phyloP scores from a whole-genome alignment of 2,113 vertebrate species.

The Nerophis ophidion region DNA sequence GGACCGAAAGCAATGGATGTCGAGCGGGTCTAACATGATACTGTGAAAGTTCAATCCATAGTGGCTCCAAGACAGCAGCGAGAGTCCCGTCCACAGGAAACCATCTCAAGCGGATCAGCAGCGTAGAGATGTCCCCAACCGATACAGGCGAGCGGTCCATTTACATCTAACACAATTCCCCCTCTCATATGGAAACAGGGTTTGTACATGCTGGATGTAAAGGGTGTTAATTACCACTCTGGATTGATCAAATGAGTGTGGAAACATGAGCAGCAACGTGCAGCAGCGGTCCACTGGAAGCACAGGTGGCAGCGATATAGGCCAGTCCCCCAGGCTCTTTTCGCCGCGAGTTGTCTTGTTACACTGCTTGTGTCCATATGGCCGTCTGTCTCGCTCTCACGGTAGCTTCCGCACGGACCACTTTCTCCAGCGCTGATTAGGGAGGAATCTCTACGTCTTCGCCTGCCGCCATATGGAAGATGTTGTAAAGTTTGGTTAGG shows the following conservation, averaged over 20 bases:
- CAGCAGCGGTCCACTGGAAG: slow-evolving; percentile 37
- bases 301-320: slow-evolving; percentile 88
- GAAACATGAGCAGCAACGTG: slow-evolving; percentile 9
- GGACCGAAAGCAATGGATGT: no score
- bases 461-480: slow-evolving; percentile 61
- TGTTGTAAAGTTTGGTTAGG: slow-evolving; percentile 60
- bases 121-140: no score
- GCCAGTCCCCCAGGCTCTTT: slow-evolving; percentile 88
- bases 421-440: slow-evolving; percentile 62
- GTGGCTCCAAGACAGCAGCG: no score
- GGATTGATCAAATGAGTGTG: no score
- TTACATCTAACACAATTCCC: no score
- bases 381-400: slow-evolving; percentile 78
- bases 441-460: slow-evolving; percentile 61
- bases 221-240: background rate
- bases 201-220: background rate
- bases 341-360: slow-evolving; percentile 83
- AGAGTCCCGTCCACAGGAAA: no score
- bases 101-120: no score
- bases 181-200: no score
- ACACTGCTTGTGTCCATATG: slow-evolving; percentile 86
- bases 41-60: no score
- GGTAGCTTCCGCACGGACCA: slow-evolving; percentile 67
- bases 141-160: no score
- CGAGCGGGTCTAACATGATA: no score